These are phyloP conservation scores for Clavelina lepadiformis DNA, from an alignment of 23 tunicate genomes.

Conservation along the genomic window DNA sequence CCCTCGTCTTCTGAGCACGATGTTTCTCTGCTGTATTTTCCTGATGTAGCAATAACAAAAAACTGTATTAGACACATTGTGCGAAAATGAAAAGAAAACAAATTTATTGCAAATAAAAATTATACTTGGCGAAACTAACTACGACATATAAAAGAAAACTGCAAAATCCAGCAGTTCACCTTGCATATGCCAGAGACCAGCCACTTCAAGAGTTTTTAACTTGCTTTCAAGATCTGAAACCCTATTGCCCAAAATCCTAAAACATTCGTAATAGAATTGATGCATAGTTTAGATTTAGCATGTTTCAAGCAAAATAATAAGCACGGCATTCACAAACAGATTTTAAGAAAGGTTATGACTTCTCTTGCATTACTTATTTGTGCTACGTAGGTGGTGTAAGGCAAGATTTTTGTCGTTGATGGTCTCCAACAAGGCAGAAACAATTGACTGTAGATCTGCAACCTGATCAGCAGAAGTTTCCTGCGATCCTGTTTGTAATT, in stretches of 20 bases:
- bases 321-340: neutral
- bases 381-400: slow-evolving; percentile 74
- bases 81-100: too few relatives aligned
- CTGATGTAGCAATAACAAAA: too few relatives aligned
- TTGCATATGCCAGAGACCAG: slow-evolving; percentile 55
- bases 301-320: neutral
- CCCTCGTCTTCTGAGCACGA: too few relatives aligned
- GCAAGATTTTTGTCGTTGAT: slow-evolving; percentile 85
- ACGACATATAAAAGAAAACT: too few relatives aligned
- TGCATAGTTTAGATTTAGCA: too few relatives aligned
- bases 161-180: too few relatives aligned
- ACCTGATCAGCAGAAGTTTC: slow-evolving; percentile 42
- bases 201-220: slow-evolving; percentile 52
- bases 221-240: slow-evolving; percentile 81
- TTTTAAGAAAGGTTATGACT: neutral
- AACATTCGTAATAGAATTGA: neutral
- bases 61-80: too few relatives aligned
- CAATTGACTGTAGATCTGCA: slow-evolving; percentile 72
- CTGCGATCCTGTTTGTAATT: neutral
- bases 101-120: too few relatives aligned
- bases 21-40: too few relatives aligned
- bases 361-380: slow-evolving; percentile 54
- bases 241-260: slow-evolving; percentile 73
- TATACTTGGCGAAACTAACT: too few relatives aligned
- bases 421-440: slow-evolving; percentile 74